Percentiles rank a stretch among this genome's conserved stretches.
Conservation (phyloP, 2,888 invertebrate species). For the Ctena decussata region DNA sequence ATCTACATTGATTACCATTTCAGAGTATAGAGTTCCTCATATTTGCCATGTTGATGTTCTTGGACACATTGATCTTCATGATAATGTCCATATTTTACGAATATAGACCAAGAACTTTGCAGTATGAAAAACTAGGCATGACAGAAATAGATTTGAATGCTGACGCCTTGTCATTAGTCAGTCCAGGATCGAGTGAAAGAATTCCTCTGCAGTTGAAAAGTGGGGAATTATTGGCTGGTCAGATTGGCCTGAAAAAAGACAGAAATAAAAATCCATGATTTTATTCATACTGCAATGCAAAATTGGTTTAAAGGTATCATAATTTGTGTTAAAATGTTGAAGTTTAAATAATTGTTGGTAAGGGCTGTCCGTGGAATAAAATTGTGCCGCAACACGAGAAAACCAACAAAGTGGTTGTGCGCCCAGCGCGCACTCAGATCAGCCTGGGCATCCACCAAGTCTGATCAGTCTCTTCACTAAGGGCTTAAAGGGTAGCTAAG, state of each 20-base stretch:
- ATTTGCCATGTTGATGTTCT: conserved; percentile 94
- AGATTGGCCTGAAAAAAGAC: not conserved
- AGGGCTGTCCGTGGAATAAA: no score
- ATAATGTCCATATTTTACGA: conserved; percentile 93
- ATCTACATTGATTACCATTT: no score
- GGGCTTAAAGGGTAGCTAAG: no score
- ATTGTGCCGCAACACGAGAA: no score
- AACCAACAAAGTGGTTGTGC: no score
- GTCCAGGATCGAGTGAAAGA: conserved; percentile 88
- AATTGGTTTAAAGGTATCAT: no score
- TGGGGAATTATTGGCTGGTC: not conserved
- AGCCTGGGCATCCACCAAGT: no score
- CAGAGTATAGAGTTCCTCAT: conserved; percentile 95
- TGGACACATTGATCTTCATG: conserved; percentile 94
- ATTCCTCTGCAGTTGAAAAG: conserved; percentile 43
- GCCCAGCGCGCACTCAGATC: no score
- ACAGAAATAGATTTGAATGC: conserved; percentile 90
- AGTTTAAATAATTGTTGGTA: no score
- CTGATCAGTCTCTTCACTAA: no score
- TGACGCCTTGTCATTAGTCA: conserved; percentile 69
- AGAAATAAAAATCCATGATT: not conserved
- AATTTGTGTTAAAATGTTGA: no score
- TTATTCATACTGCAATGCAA: no score
- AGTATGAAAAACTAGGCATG: not conserved
- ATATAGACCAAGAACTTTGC: conserved; percentile 66